phyloP scores from a whole-genome alignment of 1,140 invertebrate genomes.

The Paraescarpia echinospica region DNA sequence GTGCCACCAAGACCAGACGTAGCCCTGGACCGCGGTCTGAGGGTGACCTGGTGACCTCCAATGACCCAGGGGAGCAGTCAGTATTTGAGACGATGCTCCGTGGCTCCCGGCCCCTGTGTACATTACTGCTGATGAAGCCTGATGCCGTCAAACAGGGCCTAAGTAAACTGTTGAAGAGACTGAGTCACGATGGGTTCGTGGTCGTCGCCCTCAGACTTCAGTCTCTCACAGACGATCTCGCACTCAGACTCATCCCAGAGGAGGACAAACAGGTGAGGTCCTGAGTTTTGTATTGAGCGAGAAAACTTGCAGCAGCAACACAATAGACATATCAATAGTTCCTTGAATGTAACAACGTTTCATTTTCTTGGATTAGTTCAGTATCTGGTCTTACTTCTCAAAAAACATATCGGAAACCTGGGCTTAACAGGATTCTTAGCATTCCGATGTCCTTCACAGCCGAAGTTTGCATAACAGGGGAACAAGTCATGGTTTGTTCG shows the following conservation, averaged over 20 bases:
- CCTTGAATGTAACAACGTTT: too few relatives aligned
- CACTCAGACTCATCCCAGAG: neutral
- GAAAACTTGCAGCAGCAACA: too few relatives aligned
- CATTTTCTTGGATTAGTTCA: too few relatives aligned
- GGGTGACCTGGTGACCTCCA: conserved; percentile 44
- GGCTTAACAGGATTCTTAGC: too few relatives aligned
- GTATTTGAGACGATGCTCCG: conserved; percentile 44
- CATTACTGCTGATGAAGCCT: conserved; percentile 49
- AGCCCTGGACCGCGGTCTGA: conserved; percentile 40
- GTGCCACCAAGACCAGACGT: conserved; percentile 45
- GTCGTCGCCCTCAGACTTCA: conserved; percentile 41
- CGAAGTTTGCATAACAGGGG: too few relatives aligned
- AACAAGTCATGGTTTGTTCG: too few relatives aligned
- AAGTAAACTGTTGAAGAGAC: conserved; percentile 43
- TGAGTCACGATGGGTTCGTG: conserved; percentile 47
- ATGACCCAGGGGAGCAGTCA: conserved; percentile 34
- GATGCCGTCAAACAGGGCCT: conserved; percentile 42
- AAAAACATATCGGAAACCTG: too few relatives aligned
- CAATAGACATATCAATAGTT: too few relatives aligned
- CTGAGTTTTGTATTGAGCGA: too few relatives aligned
- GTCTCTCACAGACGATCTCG: conserved; percentile 33
- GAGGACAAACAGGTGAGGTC: neutral
- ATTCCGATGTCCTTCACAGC: too few relatives aligned
- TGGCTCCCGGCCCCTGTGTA: conserved; percentile 45
- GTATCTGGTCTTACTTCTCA: neutral